These are phyloP conservation scores for Tenthredo livida DNA, from an alignment of 2,888 invertebrate genomes.

Conservation along the genomic window DNA sequence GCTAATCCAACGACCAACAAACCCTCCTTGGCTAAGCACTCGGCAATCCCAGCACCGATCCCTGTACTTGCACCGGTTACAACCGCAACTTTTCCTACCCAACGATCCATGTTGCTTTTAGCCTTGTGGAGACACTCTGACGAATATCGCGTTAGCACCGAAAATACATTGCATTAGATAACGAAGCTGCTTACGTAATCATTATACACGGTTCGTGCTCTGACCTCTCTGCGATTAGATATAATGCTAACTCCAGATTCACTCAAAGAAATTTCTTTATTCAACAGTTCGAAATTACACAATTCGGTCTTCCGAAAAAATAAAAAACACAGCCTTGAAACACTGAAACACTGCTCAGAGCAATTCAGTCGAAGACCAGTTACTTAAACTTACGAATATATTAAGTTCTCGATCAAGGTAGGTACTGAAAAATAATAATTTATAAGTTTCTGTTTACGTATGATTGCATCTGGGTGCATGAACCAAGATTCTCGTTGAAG, in stretches of 20 bases:
- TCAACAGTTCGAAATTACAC: no score
- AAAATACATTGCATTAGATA: neutral
- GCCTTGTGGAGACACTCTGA: neutral
- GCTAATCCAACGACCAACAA: conserved; percentile 81
- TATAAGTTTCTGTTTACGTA: no score
- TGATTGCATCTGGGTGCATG: no score
- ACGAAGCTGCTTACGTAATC: neutral
- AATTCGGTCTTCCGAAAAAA: no score
- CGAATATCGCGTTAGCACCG: neutral
- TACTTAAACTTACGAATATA: no score
- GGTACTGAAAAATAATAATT: no score
- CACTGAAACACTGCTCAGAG: no score
- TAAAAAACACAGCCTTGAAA: no score
- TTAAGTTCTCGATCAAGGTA: no score
- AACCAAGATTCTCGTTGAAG: no score
- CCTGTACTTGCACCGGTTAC: conserved; percentile 84
- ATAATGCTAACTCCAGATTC: neutral
- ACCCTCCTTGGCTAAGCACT: conserved; percentile 78
- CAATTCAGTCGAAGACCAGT: no score
- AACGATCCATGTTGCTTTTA: conserved; percentile 79
- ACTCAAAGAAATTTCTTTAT: no score
- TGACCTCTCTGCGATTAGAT: neutral
- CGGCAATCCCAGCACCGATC: conserved; percentile 80
- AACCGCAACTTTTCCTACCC: conserved; percentile 82
- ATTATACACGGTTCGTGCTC: neutral